phyloP scores from a whole-genome alignment of 2,888 invertebrate genomes.

The Syritta pipiens region DNA sequence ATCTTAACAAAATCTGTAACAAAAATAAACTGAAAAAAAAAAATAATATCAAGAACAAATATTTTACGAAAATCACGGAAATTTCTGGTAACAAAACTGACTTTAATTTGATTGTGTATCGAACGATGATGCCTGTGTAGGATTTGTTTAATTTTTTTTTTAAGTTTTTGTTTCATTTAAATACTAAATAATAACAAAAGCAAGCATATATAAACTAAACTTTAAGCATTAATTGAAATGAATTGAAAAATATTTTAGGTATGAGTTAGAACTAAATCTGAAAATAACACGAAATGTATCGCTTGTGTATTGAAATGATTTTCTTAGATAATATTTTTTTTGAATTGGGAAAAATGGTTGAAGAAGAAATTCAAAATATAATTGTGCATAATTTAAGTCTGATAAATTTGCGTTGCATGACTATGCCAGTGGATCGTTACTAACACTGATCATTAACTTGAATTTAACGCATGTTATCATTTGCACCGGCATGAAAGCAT shows the following conservation, averaged over 20 bases:
- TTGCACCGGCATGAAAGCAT: too few relatives aligned
- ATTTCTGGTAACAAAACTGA: slow-evolving; percentile 45
- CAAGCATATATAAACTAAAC: not conserved
- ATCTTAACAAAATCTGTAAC: not conserved
- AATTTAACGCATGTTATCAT: too few relatives aligned
- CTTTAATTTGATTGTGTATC: slow-evolving; percentile 23
- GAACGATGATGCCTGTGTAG: slow-evolving; percentile 37
- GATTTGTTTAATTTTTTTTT: not conserved
- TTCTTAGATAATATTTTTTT: too few relatives aligned
- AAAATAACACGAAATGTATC: slow-evolving; percentile 7
- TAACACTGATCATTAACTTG: too few relatives aligned
- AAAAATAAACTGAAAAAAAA: not conserved
- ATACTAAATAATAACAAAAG: slow-evolving; percentile 1
- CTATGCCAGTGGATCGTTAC: too few relatives aligned
- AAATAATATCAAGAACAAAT: not conserved
- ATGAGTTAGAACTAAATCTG: slow-evolving; percentile 3
- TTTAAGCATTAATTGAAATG: not conserved
- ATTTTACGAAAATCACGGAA: slow-evolving; percentile 33
- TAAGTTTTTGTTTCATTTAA: not conserved
- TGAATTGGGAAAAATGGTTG: too few relatives aligned
- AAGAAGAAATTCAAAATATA: too few relatives aligned
- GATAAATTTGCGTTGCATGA: too few relatives aligned
- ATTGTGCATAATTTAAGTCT: too few relatives aligned
- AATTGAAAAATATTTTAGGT: not conserved
- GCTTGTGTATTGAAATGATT: not conserved